These are phyloP conservation scores for Chorisops tibialis DNA, from an alignment of 2,888 invertebrate species.

Conservation along the genomic window DNA sequence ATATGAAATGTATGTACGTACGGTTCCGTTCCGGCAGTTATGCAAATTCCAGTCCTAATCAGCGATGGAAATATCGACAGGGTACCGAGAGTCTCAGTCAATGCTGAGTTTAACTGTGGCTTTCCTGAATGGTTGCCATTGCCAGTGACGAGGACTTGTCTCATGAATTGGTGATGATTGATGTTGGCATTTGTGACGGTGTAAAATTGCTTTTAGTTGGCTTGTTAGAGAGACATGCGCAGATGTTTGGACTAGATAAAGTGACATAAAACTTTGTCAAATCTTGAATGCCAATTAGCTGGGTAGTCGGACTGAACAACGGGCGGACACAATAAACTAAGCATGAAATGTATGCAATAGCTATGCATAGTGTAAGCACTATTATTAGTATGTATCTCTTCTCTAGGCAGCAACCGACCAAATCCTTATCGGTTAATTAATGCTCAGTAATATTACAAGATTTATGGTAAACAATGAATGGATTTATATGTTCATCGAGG, in stretches of 20 bases:
- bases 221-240: constrained; percentile 24
- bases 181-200: constrained; percentile 25
- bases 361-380: too few species aligned
- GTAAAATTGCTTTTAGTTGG: constrained; percentile 24
- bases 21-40: constrained; percentile 29
- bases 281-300: constrained; percentile 18
- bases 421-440: too few species aligned
- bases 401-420: too few species aligned
- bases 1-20: constrained; percentile 8
- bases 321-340: background rate
- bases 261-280: constrained; percentile 15
- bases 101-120: too few species aligned
- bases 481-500: too few species aligned
- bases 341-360: too few species aligned
- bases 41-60: constrained; percentile 28
- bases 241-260: constrained; percentile 21
- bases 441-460: too few species aligned
- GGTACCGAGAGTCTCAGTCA: too few species aligned
- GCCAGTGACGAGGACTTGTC: constrained; percentile 21
- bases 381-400: too few species aligned
- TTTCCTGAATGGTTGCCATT: too few species aligned
- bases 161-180: constrained; percentile 23
- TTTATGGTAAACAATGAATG: too few species aligned
- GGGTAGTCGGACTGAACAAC: background rate
- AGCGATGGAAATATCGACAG: constrained; percentile 7